Conservation (phyloP, 2,888 invertebrate genomes). For the Xestoiulus laeticollis region DNA sequence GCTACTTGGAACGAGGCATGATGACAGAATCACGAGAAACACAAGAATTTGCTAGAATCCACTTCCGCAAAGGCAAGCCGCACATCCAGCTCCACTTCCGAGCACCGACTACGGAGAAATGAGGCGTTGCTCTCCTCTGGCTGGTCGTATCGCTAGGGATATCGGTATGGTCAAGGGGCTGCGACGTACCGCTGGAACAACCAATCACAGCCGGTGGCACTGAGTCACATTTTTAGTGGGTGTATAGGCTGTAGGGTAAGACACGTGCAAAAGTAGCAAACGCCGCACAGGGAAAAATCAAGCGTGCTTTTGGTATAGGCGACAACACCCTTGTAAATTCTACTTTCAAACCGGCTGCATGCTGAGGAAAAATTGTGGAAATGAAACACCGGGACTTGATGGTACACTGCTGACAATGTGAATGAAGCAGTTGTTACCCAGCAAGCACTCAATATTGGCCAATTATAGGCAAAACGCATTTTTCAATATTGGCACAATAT, state of each 20-base stretch:
- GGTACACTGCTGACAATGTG: too few relatives aligned
- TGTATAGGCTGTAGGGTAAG: background rate
- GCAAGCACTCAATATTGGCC: too few relatives aligned
- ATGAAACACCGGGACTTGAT: too few relatives aligned
- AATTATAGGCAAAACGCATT: too few relatives aligned
- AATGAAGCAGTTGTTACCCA: too few relatives aligned
- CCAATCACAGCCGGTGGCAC: conserved; percentile 19
- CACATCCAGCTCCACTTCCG: background rate
- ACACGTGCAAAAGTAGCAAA: background rate
- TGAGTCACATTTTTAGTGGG: conserved; percentile 12
- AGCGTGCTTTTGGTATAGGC: background rate
- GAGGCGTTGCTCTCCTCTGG: background rate
- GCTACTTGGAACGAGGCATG: background rate
- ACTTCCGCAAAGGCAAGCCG: background rate
- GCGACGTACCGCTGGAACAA: background rate
- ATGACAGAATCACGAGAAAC: background rate
- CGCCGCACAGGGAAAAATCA: background rate
- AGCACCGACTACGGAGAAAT: background rate
- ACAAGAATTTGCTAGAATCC: background rate
- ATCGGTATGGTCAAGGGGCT: conserved; percentile 17
- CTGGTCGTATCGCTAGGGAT: background rate
- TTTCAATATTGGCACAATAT: too few relatives aligned
- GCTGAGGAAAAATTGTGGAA: too few relatives aligned
- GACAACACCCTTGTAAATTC: background rate
- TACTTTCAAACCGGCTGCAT: background rate